A percentile compares a stretch with the other conserved stretches of the same genome.
phyloP scores from a whole-genome alignment of 1,140 invertebrate species.

The Kradibia gibbosae region DNA sequence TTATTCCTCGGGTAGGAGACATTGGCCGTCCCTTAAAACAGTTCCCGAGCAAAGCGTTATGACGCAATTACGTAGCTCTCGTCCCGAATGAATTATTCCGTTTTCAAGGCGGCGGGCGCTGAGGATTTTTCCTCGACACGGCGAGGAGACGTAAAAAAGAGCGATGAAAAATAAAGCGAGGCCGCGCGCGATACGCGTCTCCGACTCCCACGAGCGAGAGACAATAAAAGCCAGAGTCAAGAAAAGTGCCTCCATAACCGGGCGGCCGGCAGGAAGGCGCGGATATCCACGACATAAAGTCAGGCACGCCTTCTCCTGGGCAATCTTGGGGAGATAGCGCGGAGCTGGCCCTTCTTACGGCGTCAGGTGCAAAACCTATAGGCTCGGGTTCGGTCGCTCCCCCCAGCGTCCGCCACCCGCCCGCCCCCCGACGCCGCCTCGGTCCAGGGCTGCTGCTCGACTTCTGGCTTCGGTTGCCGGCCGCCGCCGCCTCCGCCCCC shows the following conservation, averaged over 20 bases:
- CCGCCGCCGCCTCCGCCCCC: too few species aligned
- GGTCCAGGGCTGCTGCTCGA: not conserved
- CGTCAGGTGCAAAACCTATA: conserved; percentile 51
- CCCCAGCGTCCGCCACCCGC: not conserved
- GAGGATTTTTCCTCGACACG: conserved; percentile 30
- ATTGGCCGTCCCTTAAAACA: not conserved
- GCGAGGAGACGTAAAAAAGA: conserved; percentile 24
- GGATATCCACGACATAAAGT: conserved; percentile 40
- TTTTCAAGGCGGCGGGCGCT: not conserved
- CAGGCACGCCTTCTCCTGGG: conserved; percentile 2
- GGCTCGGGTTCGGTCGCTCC: not conserved
- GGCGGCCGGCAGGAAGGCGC: conserved; percentile 25
- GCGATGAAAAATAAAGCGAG: conserved; percentile 47
- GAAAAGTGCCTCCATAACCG: conserved; percentile 47
- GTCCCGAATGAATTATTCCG: conserved; percentile 27
- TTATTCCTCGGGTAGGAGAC: not conserved
- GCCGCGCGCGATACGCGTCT: conserved; percentile 5
- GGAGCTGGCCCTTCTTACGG: conserved; percentile 1
- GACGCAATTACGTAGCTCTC: conserved; percentile 9
- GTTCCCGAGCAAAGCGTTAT: conserved; percentile 19
- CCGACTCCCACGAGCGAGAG: conserved; percentile 31
- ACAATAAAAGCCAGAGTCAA: conserved; percentile 44
- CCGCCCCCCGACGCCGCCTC: not conserved
- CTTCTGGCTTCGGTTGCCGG: too few species aligned
- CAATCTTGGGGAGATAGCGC: too few species aligned